Conservation (phyloP, 2,888 invertebrate genomes). For the Orthosia incerta region DNA sequence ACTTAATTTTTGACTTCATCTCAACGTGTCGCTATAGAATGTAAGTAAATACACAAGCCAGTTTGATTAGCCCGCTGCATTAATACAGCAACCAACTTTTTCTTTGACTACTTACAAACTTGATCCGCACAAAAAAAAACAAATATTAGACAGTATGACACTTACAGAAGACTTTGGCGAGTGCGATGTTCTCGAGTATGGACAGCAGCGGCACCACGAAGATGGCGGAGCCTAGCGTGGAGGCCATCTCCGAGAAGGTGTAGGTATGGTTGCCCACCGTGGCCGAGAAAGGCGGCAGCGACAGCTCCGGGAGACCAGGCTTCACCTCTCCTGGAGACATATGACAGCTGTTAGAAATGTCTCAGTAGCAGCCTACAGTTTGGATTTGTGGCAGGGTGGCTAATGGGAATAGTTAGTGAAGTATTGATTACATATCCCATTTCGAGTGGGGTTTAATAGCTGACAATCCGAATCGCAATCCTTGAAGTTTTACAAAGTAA, state of each 20-base stretch:
- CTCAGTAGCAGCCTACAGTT: neutral
- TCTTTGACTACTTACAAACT: too few relatives aligned
- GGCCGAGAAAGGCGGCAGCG: conserved; percentile 93
- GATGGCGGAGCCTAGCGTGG: conserved; percentile 96
- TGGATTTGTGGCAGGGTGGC: neutral
- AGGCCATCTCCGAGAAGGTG: conserved; percentile 93
- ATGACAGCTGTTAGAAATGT: neutral
- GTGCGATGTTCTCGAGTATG: conserved; percentile 98
- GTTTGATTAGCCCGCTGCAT: too few relatives aligned
- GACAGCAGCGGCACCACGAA: conserved; percentile 97
- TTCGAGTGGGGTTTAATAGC: too few relatives aligned
- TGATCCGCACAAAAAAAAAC: too few relatives aligned
- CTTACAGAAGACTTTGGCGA: conserved; percentile 96
- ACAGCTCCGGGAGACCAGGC: conserved; percentile 92
- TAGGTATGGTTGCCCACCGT: conserved; percentile 92
- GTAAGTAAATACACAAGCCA: neutral
- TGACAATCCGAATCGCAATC: too few relatives aligned
- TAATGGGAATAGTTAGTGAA: too few relatives aligned
- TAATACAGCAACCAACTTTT: neutral
- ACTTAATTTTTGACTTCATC: neutral
- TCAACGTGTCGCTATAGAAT: neutral
- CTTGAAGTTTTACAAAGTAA: too few relatives aligned
- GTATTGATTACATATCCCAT: too few relatives aligned
- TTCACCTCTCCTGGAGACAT: conserved; percentile 92
- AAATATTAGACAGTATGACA: conserved; percentile 43